These are phyloP conservation scores for Dryoscopus gambensis DNA, from an alignment of 2,113 vertebrate species.

Conservation along the genomic window DNA sequence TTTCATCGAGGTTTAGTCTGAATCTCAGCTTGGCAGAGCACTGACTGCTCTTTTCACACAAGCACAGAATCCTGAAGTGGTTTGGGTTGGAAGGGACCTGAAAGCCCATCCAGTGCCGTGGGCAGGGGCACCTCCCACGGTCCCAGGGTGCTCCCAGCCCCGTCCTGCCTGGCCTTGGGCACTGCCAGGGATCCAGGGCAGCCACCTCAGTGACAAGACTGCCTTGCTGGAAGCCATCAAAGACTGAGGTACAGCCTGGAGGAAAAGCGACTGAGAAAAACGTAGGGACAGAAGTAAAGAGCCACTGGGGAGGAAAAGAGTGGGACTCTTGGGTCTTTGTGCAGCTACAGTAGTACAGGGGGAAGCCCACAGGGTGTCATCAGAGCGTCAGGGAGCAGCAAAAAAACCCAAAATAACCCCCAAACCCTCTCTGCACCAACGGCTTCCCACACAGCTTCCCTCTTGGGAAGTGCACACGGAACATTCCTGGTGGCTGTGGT, in stretches of 20 bases:
- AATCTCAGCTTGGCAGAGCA: background rate
- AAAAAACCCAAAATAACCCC: background rate
- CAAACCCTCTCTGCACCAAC: background rate
- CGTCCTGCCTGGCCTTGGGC: background rate
- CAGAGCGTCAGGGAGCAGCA: background rate
- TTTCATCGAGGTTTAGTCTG: background rate
- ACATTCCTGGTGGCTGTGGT: background rate
- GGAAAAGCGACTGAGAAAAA: background rate
- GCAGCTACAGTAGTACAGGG: background rate
- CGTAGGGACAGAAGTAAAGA: background rate
- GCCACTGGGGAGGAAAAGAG: background rate
- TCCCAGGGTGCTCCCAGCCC: background rate
- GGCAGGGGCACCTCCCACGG: background rate
- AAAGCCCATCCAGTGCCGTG: accelerated
- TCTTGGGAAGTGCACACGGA: background rate
- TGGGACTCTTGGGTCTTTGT: background rate
- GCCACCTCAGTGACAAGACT: background rate
- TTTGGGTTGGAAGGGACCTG: background rate
- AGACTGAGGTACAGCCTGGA: background rate
- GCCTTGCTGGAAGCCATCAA: background rate
- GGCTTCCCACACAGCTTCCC: background rate
- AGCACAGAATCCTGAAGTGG: background rate
- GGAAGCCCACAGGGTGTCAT: constrained; percentile 38
- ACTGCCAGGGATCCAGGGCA: background rate
- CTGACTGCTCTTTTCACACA: background rate